Conservation (phyloP, 2,888 invertebrate species). For the Limnephilus auricula region DNA sequence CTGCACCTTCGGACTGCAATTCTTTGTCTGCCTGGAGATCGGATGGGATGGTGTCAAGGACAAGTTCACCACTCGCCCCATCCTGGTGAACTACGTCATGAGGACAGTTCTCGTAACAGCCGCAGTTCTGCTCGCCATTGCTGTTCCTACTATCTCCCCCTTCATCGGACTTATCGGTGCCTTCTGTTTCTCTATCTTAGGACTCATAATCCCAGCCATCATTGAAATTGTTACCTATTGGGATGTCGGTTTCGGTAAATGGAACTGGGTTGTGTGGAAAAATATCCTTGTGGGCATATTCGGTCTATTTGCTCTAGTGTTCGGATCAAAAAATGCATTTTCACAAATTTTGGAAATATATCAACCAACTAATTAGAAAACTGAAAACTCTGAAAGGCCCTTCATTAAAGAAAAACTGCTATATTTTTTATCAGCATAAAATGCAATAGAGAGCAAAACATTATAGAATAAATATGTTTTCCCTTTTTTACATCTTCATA, state of each 20-base stretch:
- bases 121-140: conserved; percentile 88
- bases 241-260: conserved; percentile 87
- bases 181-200: conserved; percentile 94
- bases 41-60: conserved; percentile 91
- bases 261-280: conserved; percentile 87
- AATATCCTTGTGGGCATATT: conserved; percentile 86
- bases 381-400: not conserved
- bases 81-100: conserved; percentile 86
- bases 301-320: conserved; percentile 88
- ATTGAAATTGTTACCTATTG: conserved; percentile 92
- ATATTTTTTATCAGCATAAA: not conserved
- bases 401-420: not conserved
- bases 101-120: conserved; percentile 82
- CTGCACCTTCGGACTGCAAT: conserved; percentile 97
- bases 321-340: conserved; percentile 86
- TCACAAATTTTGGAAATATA: conserved; percentile 76
- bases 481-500: not conserved
- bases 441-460: conserved; percentile 5
- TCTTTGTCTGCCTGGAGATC: conserved; percentile 96
- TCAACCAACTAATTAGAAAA: not conserved
- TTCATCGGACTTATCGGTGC: conserved; percentile 96
- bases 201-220: conserved; percentile 90
- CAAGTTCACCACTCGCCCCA: conserved; percentile 82
- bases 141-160: conserved; percentile 91
- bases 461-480: not conserved